These are phyloP conservation scores for Pardosa pseudoannulata DNA, from an alignment of 2,888 invertebrate species.

Conservation along the genomic window DNA sequence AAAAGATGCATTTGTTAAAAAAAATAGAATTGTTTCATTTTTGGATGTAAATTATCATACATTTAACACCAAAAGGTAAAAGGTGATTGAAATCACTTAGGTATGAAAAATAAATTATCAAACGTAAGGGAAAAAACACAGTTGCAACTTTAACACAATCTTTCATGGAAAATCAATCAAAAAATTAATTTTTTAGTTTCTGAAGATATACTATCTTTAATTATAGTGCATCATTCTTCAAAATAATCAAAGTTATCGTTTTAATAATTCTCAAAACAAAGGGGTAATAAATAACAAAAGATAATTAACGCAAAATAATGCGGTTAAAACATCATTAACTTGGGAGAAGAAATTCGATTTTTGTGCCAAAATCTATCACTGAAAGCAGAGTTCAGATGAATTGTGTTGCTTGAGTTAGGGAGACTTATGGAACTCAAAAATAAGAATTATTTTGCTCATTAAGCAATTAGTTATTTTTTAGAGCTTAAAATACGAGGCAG, in stretches of 20 bases:
- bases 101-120: neutral
- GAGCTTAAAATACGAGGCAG: too few relatives aligned
- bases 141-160: conserved; percentile 27
- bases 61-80: too few relatives aligned
- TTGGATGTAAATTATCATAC: too few relatives aligned
- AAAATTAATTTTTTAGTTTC: conserved; percentile 31
- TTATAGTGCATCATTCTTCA: conserved; percentile 30
- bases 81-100: neutral
- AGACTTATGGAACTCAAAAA: too few relatives aligned
- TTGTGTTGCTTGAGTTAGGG: neutral
- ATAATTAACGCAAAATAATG: conserved; percentile 61
- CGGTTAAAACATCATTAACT: conserved; percentile 60
- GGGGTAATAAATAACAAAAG: conserved; percentile 50
- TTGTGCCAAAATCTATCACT: conserved; percentile 1
- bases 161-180: conserved; percentile 59
- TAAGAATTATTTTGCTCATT: too few relatives aligned
- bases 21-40: too few relatives aligned
- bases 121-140: conserved; percentile 8
- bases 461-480: too few relatives aligned
- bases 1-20: too few relatives aligned
- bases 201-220: conserved; percentile 50
- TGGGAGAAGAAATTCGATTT: conserved; percentile 13
- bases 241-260: conserved; percentile 56
- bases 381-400: neutral
- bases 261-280: conserved; percentile 42